These are phyloP conservation scores for Cantharis rufa DNA, from an alignment of 2,888 invertebrate species.

Conservation along the genomic window DNA sequence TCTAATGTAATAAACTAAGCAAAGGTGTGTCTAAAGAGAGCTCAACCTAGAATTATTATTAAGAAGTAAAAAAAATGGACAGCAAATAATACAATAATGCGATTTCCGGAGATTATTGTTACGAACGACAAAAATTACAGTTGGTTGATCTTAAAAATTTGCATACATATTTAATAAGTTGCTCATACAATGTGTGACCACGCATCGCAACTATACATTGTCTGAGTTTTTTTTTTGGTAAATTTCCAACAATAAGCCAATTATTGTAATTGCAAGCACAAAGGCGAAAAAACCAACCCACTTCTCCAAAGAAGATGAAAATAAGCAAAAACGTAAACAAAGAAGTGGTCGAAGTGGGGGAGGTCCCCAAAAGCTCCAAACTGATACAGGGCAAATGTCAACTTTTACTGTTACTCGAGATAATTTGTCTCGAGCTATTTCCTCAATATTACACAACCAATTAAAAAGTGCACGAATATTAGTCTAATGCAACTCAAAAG, in stretches of 20 bases:
- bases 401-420: not conserved
- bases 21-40: conserved; percentile 23
- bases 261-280: not conserved
- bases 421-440: not conserved
- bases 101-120: conserved; percentile 11
- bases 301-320: not conserved
- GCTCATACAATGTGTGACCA: not conserved
- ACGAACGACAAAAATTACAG: conserved; percentile 2
- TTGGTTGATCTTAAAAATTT: not conserved
- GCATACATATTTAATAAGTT: not conserved
- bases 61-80: conserved; percentile 3
- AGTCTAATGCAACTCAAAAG: not conserved
- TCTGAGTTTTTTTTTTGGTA: not conserved
- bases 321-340: not conserved
- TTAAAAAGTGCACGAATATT: not conserved
- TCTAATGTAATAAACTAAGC: conserved; percentile 25
- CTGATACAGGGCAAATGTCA: not conserved
- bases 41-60: not conserved
- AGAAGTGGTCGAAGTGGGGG: not conserved
- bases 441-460: not conserved
- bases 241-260: not conserved
- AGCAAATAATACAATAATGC: conserved; percentile 7
- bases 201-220: not conserved
- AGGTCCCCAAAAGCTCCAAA: not conserved
- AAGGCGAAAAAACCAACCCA: not conserved